Conservation (phyloP, 2,888 invertebrate genomes). For the Lottia gigantea region DNA sequence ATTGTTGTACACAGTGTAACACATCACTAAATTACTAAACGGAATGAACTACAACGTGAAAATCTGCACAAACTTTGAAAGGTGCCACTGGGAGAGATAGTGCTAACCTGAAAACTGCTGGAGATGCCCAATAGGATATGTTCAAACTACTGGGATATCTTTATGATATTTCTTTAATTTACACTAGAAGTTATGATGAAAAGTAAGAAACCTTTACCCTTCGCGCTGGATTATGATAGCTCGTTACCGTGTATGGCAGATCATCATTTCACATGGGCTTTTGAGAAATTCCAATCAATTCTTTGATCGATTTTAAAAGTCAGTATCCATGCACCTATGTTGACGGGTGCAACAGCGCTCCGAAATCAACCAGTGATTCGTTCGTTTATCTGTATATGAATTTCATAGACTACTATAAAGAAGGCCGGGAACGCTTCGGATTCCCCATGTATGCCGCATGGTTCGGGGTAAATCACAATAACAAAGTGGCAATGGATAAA, state of each 20-base stretch:
- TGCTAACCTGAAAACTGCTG: constrained; percentile 49
- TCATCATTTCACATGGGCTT: constrained; percentile 32
- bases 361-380: constrained; percentile 43
- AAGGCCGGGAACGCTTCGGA: constrained; percentile 80
- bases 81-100: constrained; percentile 47
- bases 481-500: constrained; percentile 47
- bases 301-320: constrained; percentile 44
- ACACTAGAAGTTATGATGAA: constrained; percentile 26
- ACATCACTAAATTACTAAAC: constrained; percentile 35
- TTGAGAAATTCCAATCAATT: constrained; percentile 51
- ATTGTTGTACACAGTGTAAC: constrained; percentile 95
- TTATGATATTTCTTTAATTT: constrained; percentile 51
- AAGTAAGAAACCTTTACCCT: constrained; percentile 46
- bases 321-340: constrained; percentile 48
- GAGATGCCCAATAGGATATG: constrained; percentile 43
- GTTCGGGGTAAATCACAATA: constrained; percentile 76
- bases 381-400: constrained; percentile 76
- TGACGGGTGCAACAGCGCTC: constrained; percentile 46
- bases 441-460: constrained; percentile 85
- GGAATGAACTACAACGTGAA: constrained; percentile 42
- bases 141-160: constrained; percentile 42
- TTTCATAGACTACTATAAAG: constrained; percentile 78
- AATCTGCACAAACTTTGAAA: constrained; percentile 40
- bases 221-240: constrained; percentile 47
- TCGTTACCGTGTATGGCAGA: constrained; percentile 38